Percentiles rank a stretch among this genome's conserved stretches.
Conservation (phyloP, 2,113 vertebrate species). For the Regulus satrapa region DNA sequence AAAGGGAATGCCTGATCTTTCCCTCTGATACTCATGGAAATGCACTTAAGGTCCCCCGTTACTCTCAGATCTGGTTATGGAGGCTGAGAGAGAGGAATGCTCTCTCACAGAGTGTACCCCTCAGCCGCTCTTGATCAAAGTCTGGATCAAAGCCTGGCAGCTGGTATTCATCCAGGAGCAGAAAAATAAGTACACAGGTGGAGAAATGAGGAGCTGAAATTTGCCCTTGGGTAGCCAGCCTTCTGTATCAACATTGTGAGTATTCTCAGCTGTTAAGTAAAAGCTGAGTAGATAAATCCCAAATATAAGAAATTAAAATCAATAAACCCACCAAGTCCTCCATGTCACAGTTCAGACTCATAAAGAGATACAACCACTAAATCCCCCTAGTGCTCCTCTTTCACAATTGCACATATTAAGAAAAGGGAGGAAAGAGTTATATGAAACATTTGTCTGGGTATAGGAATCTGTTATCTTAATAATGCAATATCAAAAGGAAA, state of each 20-base stretch:
- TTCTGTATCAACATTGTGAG: neutral
- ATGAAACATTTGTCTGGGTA: slow-evolving; percentile 12
- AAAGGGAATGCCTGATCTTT: slow-evolving; percentile 3
- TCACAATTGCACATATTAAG: slow-evolving; percentile 33
- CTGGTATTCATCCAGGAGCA: neutral
- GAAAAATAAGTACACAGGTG: neutral
- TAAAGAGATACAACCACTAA: slow-evolving; percentile 31
- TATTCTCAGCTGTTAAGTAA: slow-evolving; percentile 12
- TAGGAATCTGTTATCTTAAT: slow-evolving; percentile 57
- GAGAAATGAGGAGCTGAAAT: slow-evolving; percentile 15
- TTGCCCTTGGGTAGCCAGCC: neutral
- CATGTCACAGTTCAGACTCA: slow-evolving; percentile 32
- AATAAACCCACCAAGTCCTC: neutral
- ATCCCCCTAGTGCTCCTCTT: slow-evolving; percentile 19
- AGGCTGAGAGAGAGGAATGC: neutral
- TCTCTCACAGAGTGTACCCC: neutral
- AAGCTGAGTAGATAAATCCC: slow-evolving; percentile 25
- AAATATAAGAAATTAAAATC: slow-evolving; percentile 63
- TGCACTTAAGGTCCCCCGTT: neutral
- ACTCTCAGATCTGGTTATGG: neutral
- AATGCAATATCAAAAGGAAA: slow-evolving; percentile 59
- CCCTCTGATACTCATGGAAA: neutral
- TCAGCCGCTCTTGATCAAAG: neutral
- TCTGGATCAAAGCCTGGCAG: slow-evolving; percentile 7
- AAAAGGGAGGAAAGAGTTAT: slow-evolving; percentile 39